A percentile compares a stretch with the other conserved stretches of the same genome.
Conservation (phyloP, 2,113 vertebrate species). For the Plecturocebus donacophilus region DNA sequence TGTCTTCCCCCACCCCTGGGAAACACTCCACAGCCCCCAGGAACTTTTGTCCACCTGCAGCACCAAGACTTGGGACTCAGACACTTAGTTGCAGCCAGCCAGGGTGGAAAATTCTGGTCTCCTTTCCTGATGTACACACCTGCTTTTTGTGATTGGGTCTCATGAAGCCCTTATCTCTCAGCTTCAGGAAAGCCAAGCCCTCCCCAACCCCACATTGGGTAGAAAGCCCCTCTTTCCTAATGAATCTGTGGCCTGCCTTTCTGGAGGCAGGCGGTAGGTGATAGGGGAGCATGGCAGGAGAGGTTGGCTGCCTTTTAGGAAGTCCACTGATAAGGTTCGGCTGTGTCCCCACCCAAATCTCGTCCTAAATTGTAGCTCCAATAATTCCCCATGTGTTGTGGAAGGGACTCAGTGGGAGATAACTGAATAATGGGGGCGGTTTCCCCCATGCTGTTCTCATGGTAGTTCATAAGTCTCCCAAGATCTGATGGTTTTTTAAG, state of each 20-base stretch:
- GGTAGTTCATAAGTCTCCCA: too few species aligned
- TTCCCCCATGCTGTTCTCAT: too few species aligned
- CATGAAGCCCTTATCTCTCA: not conserved
- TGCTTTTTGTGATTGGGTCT: not conserved
- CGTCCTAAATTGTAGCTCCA: too few species aligned
- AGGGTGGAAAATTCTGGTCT: not conserved
- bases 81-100: not conserved
- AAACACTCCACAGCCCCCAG: not conserved
- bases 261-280: not conserved
- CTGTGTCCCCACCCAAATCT: too few species aligned
- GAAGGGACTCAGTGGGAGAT: too few species aligned
- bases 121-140: not conserved
- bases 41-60: not conserved
- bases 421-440: too few species aligned
- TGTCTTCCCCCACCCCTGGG: not conserved
- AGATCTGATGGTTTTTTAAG: too few species aligned
- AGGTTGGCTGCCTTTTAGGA: not conserved
- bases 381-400: too few species aligned
- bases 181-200: not conserved
- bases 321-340: not conserved
- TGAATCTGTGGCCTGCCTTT: not conserved
- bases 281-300: rapidly evolving
- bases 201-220: not conserved
- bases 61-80: not conserved
- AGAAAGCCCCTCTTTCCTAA: not conserved